Evolutionary conservation across 2,888 invertebrate species (phyloP), one percentile per base, ranked within the genome.

Genomic region (Lobophora halterata): DNA sequence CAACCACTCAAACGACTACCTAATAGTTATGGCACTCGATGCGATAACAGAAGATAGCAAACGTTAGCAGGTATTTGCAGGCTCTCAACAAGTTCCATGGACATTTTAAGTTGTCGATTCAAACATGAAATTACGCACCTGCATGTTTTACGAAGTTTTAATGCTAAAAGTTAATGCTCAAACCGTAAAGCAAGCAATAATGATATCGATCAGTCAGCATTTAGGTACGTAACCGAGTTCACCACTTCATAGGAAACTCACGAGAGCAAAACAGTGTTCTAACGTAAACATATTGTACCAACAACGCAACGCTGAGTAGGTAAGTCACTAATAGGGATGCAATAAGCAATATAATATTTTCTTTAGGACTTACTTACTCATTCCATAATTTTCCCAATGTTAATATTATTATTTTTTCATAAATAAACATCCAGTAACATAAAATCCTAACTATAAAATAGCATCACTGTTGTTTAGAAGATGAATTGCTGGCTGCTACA

Each of bases 281-380:
- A 55, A 49, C 52, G 50, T 61, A 65, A 65, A 64, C 64, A 64
- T 56, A 40, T 59, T 40, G 52, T 54, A 60, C 55, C 56, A 58
- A 46, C 39, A 25, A 39, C 33, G 24, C 39, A 25, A 39, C 33
- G 24, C 34, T 37, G 26, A 40, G 31, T 48, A 43, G 50, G 47
- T 48, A 35, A 48, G 28, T 35, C 21, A 17, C 5, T 6, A 14
- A 14, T 5, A 14, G 5, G 5, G 5, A 14, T 14, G 5, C 14
- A 14, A 14, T 3, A n/a, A n/a, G n/a, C n/a, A n/a, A n/a, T n/a
- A n/a, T n/a, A n/a, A n/a, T n/a, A n/a, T n/a, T n/a, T n/a, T n/a
- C n/a, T n/a, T n/a, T n/a, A n/a, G n/a, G n/a, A n/a, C n/a, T n/a
- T n/a, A n/a, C n/a, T n/a, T n/a, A n/a, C n/a, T n/a, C n/a, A n/a